These are phyloP conservation scores for Aleiodes alternator DNA, from an alignment of 2,888 invertebrate genomes.

Conservation along the genomic window DNA sequence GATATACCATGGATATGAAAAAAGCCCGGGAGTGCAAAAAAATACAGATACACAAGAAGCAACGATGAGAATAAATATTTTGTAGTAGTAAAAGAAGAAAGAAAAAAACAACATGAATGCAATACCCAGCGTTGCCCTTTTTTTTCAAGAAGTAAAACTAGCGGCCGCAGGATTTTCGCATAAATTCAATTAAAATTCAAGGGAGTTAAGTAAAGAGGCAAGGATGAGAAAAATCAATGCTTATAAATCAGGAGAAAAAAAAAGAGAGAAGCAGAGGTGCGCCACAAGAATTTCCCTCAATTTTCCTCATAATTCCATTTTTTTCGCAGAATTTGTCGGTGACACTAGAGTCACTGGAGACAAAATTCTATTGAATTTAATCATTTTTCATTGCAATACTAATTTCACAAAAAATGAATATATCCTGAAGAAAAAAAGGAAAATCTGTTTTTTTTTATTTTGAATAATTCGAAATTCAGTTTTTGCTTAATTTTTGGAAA, in stretches of 20 bases:
- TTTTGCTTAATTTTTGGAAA: too few relatives aligned
- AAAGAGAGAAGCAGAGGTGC: background rate
- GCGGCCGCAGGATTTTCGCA: background rate
- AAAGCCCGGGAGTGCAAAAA: background rate
- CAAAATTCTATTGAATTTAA: too few relatives aligned
- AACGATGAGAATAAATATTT: background rate
- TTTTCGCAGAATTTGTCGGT: too few relatives aligned
- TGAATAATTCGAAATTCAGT: too few relatives aligned
- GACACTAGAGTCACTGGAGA: too few relatives aligned
- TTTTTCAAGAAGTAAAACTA: background rate
- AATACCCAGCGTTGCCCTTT: background rate
- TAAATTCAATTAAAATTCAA: constrained; percentile 45
- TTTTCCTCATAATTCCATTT: background rate
- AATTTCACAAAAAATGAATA: too few relatives aligned
- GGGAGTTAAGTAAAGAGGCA: background rate
- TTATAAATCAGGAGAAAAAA: constrained; percentile 36
- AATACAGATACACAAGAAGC: background rate
- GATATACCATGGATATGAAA: constrained; percentile 10
- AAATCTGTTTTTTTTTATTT: too few relatives aligned
- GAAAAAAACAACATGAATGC: background rate
- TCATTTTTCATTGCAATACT: too few relatives aligned
- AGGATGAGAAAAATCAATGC: constrained; percentile 23
- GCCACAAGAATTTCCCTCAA: background rate
- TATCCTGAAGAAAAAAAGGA: too few relatives aligned
- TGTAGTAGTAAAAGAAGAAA: background rate